phyloP scores from a whole-genome alignment of 2,113 vertebrate species.

The Zosterops pallidus region DNA sequence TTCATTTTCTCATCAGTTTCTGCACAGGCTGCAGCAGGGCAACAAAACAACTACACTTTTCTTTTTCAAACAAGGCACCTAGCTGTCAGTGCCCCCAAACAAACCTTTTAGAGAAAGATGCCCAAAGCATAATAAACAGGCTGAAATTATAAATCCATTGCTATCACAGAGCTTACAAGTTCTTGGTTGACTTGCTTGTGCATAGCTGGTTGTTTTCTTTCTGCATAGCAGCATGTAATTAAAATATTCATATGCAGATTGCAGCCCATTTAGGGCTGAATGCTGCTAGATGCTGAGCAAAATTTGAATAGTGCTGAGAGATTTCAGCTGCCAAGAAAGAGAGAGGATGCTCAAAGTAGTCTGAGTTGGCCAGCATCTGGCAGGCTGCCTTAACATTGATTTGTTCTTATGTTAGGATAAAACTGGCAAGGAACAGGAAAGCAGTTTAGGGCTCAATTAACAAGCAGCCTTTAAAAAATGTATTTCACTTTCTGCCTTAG shows the following conservation, averaged over 20 bases:
- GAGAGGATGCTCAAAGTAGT: background rate
- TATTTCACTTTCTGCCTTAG: constrained; percentile 45
- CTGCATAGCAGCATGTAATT: background rate
- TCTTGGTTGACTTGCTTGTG: background rate
- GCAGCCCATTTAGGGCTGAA: background rate
- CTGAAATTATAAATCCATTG: background rate
- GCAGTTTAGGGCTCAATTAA: constrained; percentile 52
- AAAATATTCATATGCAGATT: constrained; percentile 27
- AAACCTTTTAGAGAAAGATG: background rate
- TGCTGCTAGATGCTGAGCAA: background rate
- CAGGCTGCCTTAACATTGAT: constrained; percentile 3
- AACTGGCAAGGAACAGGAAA: constrained; percentile 31
- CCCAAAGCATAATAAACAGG: background rate
- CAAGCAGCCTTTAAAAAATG: constrained; percentile 52
- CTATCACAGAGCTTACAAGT: background rate
- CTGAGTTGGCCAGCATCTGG: constrained; percentile 11
- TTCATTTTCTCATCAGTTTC: background rate
- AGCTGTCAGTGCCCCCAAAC: background rate
- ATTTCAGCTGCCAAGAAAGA: background rate
- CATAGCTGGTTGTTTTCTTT: constrained; percentile 15
- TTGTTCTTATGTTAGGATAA: constrained; percentile 47
- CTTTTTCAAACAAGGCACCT: background rate
- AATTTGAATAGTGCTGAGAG: background rate
- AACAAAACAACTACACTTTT: background rate
- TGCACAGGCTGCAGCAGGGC: background rate